phyloP scores from a whole-genome alignment of 2,797 vertebrate genomes.

The Chloroceryle amazona region DNA sequence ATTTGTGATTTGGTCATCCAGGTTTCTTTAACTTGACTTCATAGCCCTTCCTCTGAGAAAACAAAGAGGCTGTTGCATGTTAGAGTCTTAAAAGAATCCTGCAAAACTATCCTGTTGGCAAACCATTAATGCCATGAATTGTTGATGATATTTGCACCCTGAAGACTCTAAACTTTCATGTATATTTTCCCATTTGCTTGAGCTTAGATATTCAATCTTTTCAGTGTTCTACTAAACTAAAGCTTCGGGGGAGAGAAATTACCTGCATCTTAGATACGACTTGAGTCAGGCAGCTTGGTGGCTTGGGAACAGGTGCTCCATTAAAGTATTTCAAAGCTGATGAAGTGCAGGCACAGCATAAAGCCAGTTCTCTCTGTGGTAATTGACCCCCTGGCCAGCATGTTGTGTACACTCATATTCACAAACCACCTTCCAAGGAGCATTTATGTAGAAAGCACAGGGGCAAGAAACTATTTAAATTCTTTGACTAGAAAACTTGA shows the following conservation, averaged over 20 bases:
- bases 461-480: neutral
- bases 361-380: neutral
- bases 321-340: neutral
- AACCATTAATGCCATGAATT: neutral
- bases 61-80: neutral
- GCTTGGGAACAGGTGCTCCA: neutral
- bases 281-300: neutral
- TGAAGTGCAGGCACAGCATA: neutral
- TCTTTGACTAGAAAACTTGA: neutral
- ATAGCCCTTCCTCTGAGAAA: neutral
- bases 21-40: neutral
- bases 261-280: neutral
- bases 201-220: neutral
- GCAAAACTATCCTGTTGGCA: neutral
- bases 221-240: neutral
- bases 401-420: neutral
- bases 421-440: neutral
- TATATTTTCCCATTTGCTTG: neutral
- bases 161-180: neutral
- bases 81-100: neutral
- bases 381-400: accelerated
- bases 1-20: neutral
- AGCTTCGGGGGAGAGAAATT: neutral
- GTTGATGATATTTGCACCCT: neutral
- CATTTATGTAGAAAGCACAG: neutral